Conservation (phyloP, 2,888 invertebrate genomes). For the Falcaria lacertinaria region DNA sequence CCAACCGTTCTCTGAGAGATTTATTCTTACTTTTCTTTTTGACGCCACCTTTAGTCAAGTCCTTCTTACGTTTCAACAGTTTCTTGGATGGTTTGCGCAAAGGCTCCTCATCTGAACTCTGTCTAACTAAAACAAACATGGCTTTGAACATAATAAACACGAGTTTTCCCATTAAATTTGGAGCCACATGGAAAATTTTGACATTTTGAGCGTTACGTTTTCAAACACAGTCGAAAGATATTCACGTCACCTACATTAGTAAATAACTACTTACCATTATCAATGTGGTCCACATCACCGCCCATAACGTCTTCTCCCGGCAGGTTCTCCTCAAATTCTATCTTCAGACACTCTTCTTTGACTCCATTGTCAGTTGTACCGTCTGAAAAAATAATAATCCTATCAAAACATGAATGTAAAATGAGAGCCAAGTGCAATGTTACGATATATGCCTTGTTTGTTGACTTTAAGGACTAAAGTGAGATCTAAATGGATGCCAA, state of each 20-base stretch:
- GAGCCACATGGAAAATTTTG: no score
- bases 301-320: constrained; percentile 1
- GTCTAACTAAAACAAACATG: not conserved
- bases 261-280: constrained; percentile 6
- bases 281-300: constrained; percentile 4
- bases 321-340: not conserved
- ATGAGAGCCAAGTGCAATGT: no score
- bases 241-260: no score
- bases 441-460: no score
- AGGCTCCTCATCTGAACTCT: not conserved
- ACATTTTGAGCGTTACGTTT: no score
- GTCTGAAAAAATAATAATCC: not conserved
- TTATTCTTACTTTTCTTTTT: not conserved
- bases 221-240: no score
- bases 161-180: no score
- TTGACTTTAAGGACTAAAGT: no score
- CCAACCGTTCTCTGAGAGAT: not conserved
- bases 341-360: constrained; percentile 12
- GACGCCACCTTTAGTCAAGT: not conserved
- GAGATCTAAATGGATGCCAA: no score
- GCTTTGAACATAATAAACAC: not conserved
- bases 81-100: not conserved
- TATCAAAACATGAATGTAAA: no score
- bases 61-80: not conserved
- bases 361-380: constrained; percentile 7